Base-by-base conservation (phyloP, 2,113 vertebrate genomes). In the Sardina pilchardus region DNA sequence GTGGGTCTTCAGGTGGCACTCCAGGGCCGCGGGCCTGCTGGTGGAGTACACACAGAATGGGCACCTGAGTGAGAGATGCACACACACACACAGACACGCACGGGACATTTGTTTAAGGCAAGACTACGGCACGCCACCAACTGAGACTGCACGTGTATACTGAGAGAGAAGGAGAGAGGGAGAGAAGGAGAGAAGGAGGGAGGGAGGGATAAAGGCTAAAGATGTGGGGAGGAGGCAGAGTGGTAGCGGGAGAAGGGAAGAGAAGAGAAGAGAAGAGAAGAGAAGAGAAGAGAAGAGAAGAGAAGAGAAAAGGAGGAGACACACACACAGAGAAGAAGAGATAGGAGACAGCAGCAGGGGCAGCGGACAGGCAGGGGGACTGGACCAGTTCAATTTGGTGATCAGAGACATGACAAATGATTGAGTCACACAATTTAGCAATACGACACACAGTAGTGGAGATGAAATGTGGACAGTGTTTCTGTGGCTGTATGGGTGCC, bases 1-100 rank as follows among this genome's bases (percentile, higher is more conserved):
- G 96, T 99, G 98, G 91, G 97, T 99, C 96, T 98, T 99, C 91
- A 99, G 96, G 96, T 99, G 98, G 96, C 98, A 98, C 94, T 98
- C 98, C 97, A 99, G 98, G 89, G 98, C 98, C 88, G 97, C 96
- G 53, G 98, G 97, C 93, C 98, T 97, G 95, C 97, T 98, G 84
- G 98, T 99, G 96, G 98, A 98, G 95, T 99, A 99, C 95, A 98
- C 96, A 95, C 98, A 99, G 96, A 99, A 97, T 30, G 98, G 98
- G 95, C 98, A 99, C 97, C 98, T 99, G 95, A 87, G 82, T 88
- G 85, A 85, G 86, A 42, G 50, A 91, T 84, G 81, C 75, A 84
- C 26, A 85, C 81, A 42, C 19, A 63, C 24, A 80, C 47, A 84
- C 26, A 67, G 43, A 81, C 81, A 83, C 45, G 4, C 84, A 83